Evolutionary conservation across 2,888 invertebrate genomes (phyloP).

Genomic region (Acleris laterana): DNA sequence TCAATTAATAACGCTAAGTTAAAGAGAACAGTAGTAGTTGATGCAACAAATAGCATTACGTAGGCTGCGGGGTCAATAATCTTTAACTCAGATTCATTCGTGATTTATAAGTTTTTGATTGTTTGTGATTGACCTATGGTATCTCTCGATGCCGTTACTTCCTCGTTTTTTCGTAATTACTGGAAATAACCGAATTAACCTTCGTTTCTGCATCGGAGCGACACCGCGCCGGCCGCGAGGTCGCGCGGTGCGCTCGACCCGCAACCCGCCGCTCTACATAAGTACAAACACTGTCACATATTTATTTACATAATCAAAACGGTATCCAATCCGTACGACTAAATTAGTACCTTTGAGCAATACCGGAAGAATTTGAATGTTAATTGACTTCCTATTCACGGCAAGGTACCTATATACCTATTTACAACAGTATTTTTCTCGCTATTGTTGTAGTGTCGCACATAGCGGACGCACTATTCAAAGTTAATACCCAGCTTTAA

Average conservation of each 20-base stretch:
- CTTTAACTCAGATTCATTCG: too few relatives aligned
- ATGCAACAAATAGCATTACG: too few relatives aligned
- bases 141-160: background rate
- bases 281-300: background rate
- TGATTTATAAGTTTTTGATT: too few relatives aligned
- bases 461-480: constrained; percentile 18
- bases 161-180: constrained; percentile 3
- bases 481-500: constrained; percentile 21
- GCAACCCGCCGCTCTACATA: constrained; percentile 29
- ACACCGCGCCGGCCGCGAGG: constrained; percentile 29
- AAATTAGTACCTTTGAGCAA: constrained; percentile 10
- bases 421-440: constrained; percentile 22
- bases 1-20: too few relatives aligned
- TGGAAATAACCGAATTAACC: constrained; percentile 39
- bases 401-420: background rate
- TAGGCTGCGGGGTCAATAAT: too few relatives aligned
- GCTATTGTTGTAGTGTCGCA: constrained; percentile 26
- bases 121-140: too few relatives aligned
- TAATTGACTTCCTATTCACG: constrained; percentile 30
- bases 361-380: constrained; percentile 30
- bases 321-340: constrained; percentile 2
- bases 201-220: constrained; percentile 48
- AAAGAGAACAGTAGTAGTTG: too few relatives aligned
- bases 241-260: constrained; percentile 7
- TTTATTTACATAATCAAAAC: background rate